Evolutionary conservation across 1,140 invertebrate genomes (phyloP).

Genomic region (Platyscapa corneri): DNA sequence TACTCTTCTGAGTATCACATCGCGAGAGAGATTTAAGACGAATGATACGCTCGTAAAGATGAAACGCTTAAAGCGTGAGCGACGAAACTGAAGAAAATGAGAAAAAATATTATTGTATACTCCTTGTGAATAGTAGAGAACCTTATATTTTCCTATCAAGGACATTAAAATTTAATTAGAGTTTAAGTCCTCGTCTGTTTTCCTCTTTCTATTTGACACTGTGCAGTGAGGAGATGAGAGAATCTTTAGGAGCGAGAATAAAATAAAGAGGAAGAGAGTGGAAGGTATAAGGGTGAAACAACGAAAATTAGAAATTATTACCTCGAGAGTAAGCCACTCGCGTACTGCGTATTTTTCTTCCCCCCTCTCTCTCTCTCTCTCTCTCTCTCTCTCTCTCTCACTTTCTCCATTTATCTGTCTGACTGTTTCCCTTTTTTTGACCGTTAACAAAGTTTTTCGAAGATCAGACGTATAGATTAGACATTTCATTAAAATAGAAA

Average conservation of each 20-base stretch:
- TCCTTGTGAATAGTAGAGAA: not conserved
- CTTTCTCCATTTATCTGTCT: not conserved
- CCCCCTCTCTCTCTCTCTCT: not conserved
- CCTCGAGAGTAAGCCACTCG: slow-evolving; percentile 61
- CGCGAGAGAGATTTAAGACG: not conserved
- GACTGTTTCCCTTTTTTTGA: not conserved
- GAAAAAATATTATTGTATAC: not conserved
- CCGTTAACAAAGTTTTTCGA: too few species aligned
- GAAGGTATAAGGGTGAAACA: slow-evolving; percentile 58
- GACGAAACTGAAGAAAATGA: not conserved
- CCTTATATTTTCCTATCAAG: slow-evolving; percentile 66
- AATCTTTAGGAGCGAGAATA: not conserved
- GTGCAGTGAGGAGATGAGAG: not conserved
- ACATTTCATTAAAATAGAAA: too few species aligned
- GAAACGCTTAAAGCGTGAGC: not conserved
- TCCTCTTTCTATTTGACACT: slow-evolving; percentile 43
- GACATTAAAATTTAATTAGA: slow-evolving; percentile 72
- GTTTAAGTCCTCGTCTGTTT: slow-evolving; percentile 62
- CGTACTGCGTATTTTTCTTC: not conserved
- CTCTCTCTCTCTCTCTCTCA: not conserved
- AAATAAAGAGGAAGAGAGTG: slow-evolving; percentile 63
- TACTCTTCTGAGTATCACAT: not conserved
- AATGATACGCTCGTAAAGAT: not conserved
- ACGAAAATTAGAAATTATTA: slow-evolving; percentile 69
- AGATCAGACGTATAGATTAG: too few species aligned